These are phyloP conservation scores for Tetropium fuscum DNA, from an alignment of 2,888 invertebrate genomes.

Conservation along the genomic window DNA sequence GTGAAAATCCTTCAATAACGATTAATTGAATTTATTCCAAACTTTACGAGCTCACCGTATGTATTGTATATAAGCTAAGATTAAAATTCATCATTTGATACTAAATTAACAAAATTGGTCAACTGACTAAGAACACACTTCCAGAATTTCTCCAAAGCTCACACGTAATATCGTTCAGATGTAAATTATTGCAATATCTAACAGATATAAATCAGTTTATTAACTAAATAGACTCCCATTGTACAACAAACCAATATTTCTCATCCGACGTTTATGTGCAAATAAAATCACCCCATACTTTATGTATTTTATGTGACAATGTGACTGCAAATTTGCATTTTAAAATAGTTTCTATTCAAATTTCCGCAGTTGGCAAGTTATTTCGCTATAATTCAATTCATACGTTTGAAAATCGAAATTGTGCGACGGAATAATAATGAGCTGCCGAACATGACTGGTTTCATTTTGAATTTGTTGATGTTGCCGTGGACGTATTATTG, in stretches of 20 bases:
- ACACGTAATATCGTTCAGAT: neutral
- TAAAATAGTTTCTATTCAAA: slow-evolving; percentile 54
- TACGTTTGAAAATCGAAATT: slow-evolving; percentile 51
- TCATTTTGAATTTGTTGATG: slow-evolving; percentile 26
- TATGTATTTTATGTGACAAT: slow-evolving; percentile 49
- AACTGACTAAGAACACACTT: no score
- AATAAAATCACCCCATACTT: slow-evolving; percentile 46
- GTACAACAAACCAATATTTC: slow-evolving; percentile 17
- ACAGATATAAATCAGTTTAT: neutral
- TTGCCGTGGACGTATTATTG: neutral
- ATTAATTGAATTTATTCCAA: no score
- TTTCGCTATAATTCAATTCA: slow-evolving; percentile 52
- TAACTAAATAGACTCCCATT: slow-evolving; percentile 1
- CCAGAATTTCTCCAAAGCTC: no score
- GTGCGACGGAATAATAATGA: slow-evolving; percentile 48
- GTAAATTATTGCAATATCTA: neutral
- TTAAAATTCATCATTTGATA: no score
- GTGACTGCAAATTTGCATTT: slow-evolving; percentile 49
- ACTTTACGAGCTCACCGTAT: no score
- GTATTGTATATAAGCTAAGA: no score
- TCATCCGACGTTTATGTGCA: slow-evolving; percentile 18
- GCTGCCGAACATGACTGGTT: slow-evolving; percentile 41
- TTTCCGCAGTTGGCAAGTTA: slow-evolving; percentile 48
- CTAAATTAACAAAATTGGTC: no score
- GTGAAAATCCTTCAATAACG: no score